Evolutionary conservation across 2,888 invertebrate genomes (phyloP), one percentile per base, ranked within the genome.

Genomic region (Microplitis manilae): DNA sequence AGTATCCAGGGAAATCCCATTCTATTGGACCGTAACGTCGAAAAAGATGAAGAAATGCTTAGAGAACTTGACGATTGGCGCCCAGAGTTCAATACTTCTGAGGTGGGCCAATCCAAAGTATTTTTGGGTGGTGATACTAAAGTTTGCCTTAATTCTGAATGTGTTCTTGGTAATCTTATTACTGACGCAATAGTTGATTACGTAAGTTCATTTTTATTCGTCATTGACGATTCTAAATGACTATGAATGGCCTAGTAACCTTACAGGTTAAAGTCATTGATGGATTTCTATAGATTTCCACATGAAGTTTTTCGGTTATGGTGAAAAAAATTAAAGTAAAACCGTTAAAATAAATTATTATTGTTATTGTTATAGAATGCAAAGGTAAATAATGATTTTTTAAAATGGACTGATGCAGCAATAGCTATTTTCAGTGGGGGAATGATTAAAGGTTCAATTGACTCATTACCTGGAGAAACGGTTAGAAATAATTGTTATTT

Each of bases 131-230:
- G 95, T 0, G 88, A 91, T 6, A 84, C 90, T 5, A 85, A 0
- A 62, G 62, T 15, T 13, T 97, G 97, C 86, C 92, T 96, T 61
- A 85, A 91, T 39, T 82, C 83, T 61, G 97, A 98, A 90, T 97
- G 97, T 86, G 97, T 96, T 88, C 90, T 97, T 84, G 97, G 97
- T 2, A 96, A 96, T 89, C 88, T 97, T 30, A 91, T 96, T 74
- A 90, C 95, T 0, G 97, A 97, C 85, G 93, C 96, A 0, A 93
- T 95, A 89, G 90, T 96, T 0, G 91, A 93, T 84, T 93, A 93
- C 81, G 91, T 91, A 86, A 88, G 90, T 78, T 40, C 15, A 30
- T 30, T 5, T 59, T n/a, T 13, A 59, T 13, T 59, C 2, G 8
- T 13, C 8, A 8, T 13, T 7, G 8, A 4, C 4, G n/a, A 13